Evolutionary conservation across 2,888 invertebrate species (phyloP), one percentile per base, ranked within the genome.

Genomic region (Macrosoma leucophasiata): DNA sequence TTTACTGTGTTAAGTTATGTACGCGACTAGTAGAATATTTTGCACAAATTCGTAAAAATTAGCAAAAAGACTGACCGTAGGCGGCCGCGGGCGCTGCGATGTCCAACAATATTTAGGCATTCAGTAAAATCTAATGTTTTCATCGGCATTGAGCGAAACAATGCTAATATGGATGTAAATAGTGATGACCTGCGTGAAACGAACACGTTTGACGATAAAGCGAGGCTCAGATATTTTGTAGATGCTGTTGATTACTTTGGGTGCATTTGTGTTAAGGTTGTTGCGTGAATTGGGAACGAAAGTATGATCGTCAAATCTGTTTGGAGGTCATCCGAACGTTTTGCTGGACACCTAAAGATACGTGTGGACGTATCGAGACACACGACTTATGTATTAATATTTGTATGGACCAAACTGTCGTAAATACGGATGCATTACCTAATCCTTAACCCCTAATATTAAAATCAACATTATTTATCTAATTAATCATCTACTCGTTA

Each of bases 331-430:
- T n/a, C n/a, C n/a, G n/a, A n/a, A 15, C 22, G 2, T 46, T 56
- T 57, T 51, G 64, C 70, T 74, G 81, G 56, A 62, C 65, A 55
- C 64, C 69, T 73, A 66, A 66, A 60, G 45, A 43, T 46, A 62
- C 63, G 63, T 46, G 62, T 58, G 65, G 63, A 60, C 56, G 59
- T 48, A 64, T 66, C 62, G 62, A 62, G 48, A 58, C 61, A 68
- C 70, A 60, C 59, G 64, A 74, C 71, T 70, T 65, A 78, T 65
- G 74, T 79, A 79, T 76, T 77, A 78, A 79, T 78, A 73, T 72
- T 78, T 75, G 69, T 79, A 84, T 84, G 84, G 84, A 84, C 84
- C 84, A 84, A 84, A 79, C 76, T 79, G 76, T 79, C 79, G 69
- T 82, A 73, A 76, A 72, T 78, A 76, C 66, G 76, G 77, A 81